Conservation (phyloP, 2,113 vertebrate genomes). For the Silurus asotus region DNA sequence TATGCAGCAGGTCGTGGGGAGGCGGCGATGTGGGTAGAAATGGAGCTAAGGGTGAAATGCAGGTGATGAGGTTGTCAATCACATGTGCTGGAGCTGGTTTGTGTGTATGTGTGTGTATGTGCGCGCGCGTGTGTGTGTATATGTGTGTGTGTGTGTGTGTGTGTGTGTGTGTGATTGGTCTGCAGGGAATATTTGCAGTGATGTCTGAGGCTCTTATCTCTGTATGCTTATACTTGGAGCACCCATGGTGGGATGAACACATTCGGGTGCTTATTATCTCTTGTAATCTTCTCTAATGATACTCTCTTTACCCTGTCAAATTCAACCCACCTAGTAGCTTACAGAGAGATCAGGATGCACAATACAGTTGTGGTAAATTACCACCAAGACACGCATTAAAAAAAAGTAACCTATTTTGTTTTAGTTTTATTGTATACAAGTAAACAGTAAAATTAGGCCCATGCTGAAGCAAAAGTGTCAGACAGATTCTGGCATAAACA, state of each 20-base stretch:
- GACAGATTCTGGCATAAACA: constrained; percentile 1
- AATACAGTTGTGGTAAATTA: constrained; percentile 42
- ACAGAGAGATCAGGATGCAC: constrained; percentile 52
- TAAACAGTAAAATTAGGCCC: not conserved
- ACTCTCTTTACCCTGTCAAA: constrained; percentile 51
- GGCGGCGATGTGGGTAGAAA: not conserved
- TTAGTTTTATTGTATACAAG: not conserved
- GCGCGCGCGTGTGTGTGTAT: not conserved
- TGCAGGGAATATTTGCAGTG: constrained; percentile 44
- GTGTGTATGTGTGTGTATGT: constrained; percentile 5
- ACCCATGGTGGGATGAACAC: constrained; percentile 45
- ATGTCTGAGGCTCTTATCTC: constrained; percentile 50
- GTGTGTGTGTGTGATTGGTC: not conserved
- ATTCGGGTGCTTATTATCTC: constrained; percentile 58
- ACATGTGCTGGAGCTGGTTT: constrained; percentile 11
- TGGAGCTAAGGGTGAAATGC: constrained; percentile 39
- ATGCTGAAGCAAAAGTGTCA: constrained; percentile 1
- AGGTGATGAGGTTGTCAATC: constrained; percentile 50
- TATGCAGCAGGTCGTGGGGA: constrained; percentile 7
- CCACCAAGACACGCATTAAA: constrained; percentile 33
- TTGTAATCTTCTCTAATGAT: constrained; percentile 70
- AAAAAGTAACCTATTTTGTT: constrained; percentile 25
- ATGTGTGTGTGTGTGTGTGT: not conserved
- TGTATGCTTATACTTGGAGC: constrained; percentile 33
- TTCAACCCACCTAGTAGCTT: constrained; percentile 39